Percentiles rank a stretch among this genome's conserved stretches.
Evolutionary conservation across 2,888 invertebrate genomes (phyloP).

Genomic region (Holacanthella duospinosa): DNA sequence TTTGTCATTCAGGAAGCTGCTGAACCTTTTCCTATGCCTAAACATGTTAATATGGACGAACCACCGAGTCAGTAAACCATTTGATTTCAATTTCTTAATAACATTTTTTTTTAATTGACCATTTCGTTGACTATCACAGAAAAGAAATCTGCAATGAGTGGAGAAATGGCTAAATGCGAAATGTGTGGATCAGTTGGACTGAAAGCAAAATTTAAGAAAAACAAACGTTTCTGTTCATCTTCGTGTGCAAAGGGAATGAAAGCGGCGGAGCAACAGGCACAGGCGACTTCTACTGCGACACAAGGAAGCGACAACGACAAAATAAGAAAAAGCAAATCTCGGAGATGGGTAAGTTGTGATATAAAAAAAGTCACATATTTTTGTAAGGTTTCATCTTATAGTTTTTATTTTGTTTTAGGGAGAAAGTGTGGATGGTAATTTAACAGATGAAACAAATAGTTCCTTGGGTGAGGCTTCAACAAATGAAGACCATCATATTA

Average conservation of each 20-base stretch:
- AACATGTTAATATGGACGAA: slow-evolving; percentile 55
- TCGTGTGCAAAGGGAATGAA: slow-evolving; percentile 51
- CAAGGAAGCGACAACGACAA: slow-evolving; percentile 12
- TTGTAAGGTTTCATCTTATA: background rate
- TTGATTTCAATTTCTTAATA: background rate
- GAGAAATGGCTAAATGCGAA: slow-evolving; percentile 57
- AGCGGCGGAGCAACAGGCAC: slow-evolving; percentile 16
- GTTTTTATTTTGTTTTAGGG: slow-evolving; percentile 17
- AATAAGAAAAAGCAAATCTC: slow-evolving; percentile 26
- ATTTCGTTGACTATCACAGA: slow-evolving; percentile 42
- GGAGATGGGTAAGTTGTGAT: slow-evolving; percentile 31
- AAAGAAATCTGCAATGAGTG: slow-evolving; percentile 46
- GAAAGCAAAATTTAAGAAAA: slow-evolving; percentile 58
- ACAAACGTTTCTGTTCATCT: slow-evolving; percentile 64
- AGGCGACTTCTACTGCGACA: slow-evolving; percentile 3
- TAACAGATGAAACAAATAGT: slow-evolving; percentile 36
- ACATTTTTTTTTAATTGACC: slow-evolving; percentile 1
- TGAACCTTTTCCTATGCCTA: slow-evolving; percentile 69
- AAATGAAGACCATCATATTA: slow-evolving; percentile 18
- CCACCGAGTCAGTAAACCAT: slow-evolving; percentile 62
- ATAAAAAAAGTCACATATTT: background rate
- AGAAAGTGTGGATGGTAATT: slow-evolving; percentile 28
- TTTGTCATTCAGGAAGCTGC: slow-evolving; percentile 90
- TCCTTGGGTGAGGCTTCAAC: slow-evolving; percentile 31
- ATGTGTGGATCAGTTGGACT: slow-evolving; percentile 59